A percentile compares a stretch with the other conserved stretches of the same genome.
Evolutionary conservation across 2,113 vertebrate genomes (phyloP).

Genomic region (Pterophyllum scalare): DNA sequence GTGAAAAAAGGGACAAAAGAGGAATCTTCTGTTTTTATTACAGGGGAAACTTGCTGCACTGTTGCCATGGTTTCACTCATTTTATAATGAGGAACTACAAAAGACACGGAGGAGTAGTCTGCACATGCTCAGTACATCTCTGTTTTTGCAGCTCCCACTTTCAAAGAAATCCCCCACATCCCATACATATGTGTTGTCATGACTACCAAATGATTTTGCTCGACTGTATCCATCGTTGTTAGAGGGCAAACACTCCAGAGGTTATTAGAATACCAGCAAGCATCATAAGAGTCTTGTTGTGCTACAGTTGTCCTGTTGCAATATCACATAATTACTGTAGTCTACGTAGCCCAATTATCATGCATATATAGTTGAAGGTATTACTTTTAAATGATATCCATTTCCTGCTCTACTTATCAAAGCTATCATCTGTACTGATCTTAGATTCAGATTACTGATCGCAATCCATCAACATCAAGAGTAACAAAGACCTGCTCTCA

Average conservation of each 20-base stretch:
- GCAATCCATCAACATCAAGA: no score
- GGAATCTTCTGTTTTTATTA: neutral
- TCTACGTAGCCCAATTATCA: neutral
- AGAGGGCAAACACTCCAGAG: neutral
- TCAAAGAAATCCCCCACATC: neutral
- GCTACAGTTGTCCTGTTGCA: neutral
- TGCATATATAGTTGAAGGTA: neutral
- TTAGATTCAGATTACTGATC: no score
- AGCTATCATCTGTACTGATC: no score
- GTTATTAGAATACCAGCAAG: neutral
- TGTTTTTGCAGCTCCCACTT: neutral
- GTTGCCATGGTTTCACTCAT: slow-evolving; percentile 14
- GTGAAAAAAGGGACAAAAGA: neutral
- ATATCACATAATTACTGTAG: neutral
- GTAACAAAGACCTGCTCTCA: no score
- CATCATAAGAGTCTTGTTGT: neutral
- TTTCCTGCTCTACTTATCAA: no score
- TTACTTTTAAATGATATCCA: no score
- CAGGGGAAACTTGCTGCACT: neutral
- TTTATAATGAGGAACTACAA: slow-evolving; percentile 15
- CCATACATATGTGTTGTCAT: neutral
- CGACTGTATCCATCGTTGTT: neutral
- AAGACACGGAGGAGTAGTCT: neutral
- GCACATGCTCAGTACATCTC: neutral
- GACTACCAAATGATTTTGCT: neutral